Evolutionary conservation across 2,113 vertebrate genomes (phyloP).

Genomic region (Epinephelus moara): DNA sequence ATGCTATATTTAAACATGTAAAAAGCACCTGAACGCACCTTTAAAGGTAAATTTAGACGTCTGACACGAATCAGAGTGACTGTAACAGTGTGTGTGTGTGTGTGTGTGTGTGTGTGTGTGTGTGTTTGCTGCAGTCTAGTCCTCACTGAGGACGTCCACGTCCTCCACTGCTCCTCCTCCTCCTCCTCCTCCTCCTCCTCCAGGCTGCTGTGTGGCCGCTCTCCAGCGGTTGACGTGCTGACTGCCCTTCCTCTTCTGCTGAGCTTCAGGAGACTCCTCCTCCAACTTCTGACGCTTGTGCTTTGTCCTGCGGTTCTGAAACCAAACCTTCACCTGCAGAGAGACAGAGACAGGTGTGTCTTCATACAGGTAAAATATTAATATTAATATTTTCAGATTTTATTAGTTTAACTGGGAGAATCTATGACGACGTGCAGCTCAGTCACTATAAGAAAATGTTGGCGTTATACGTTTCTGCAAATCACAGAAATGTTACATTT

Average conservation of each 20-base stretch:
- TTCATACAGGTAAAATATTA: background rate
- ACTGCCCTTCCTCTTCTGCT: conserved; percentile 86
- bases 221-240: conserved; percentile 87
- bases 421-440: too few relatives aligned
- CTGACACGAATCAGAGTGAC: background rate
- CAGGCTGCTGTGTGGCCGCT: conserved; percentile 82
- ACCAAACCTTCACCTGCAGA: conserved; percentile 88
- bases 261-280: conserved; percentile 85
- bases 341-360: background rate
- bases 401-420: too few relatives aligned
- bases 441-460: too few relatives aligned
- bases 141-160: conserved; percentile 85
- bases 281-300: conserved; percentile 89
- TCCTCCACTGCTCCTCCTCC: conserved; percentile 62
- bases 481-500: too few relatives aligned
- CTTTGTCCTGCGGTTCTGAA: conserved; percentile 88
- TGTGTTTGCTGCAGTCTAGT: conserved; percentile 67
- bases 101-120: background rate
- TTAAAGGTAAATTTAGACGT: background rate
- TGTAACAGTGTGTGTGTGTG: background rate
- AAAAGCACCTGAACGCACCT: background rate
- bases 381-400: too few relatives aligned
- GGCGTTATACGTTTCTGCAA: too few relatives aligned
- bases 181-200: background rate
- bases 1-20: background rate